Base-by-base conservation (phyloP, 2,113 vertebrate species). In the Xenopus borealis region DNA sequence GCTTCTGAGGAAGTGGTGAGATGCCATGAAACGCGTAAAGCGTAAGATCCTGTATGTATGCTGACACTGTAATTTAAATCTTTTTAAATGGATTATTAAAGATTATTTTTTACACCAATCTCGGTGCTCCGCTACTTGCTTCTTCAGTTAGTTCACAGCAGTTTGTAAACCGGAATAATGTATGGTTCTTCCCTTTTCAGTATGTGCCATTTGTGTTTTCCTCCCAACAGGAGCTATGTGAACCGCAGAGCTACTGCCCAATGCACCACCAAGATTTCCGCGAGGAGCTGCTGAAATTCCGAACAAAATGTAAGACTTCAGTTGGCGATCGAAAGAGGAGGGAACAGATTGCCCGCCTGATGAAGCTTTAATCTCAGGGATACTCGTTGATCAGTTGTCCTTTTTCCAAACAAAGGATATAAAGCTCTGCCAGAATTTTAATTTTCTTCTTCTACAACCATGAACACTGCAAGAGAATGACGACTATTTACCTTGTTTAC, bases 201-300 rank as follows among this genome's bases (percentile, higher is more conserved):
- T 7, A 4, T 50, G 13, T 16, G 1, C 4, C 17, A 55, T n/a
- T n/a, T 55, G 7, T 7, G 2, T 55, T 8, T 55, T 5, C 17
- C 17, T 55, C 12, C 23, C 53, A n/a, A 55, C 82, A 98, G 95
- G 13, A 65, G 0, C 90, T 90, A 79, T 98, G 95, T 52, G 94
- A 98, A 57, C 96, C 96, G 0, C 92, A 92, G 85, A 81, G 85
- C 30, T 98, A 98, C 67, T 88, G 93, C 10, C 94, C 96, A 14
- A 98, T 98, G 95, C 85, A 91, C 85, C 94, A 97, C 17, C 81
- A 92, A 72, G 95, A 92, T 80, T 98, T 93, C 85, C 94, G 84
- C 79, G 93, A 96, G 3, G 93, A 98, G 70, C 88, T 96, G 76
- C 89, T 88, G 65, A 90, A 81, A 59, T 98, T 94, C 67, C 93